Base-by-base conservation (phyloP, 2,113 vertebrate genomes). In the Osmerus eperlanus region DNA sequence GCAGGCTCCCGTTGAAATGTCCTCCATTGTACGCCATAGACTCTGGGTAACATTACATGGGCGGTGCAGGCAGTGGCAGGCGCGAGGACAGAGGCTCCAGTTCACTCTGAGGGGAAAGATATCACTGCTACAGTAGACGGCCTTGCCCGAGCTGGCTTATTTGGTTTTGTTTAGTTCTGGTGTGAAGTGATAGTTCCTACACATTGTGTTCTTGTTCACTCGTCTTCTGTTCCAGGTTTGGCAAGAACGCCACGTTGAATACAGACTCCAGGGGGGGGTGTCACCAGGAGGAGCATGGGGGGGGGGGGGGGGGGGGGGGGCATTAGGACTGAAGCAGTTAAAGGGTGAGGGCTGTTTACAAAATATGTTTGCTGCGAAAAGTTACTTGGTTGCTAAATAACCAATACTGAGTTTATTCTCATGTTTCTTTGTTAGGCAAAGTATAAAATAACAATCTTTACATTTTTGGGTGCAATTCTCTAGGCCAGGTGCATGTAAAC, bases 21-120 rank as follows among this genome's bases (percentile, higher is more conserved):
- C 59, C 19, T 11, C 71, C 64, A 25, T 72, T 61, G 68, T 77
- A 59, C 47, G 4, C 60, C 73, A 72, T 81, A 75, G 64, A 81
- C 68, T 76, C 65, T 56, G 67, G 70, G 72, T 79, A 80, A 72
- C 71, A 19, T 85, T 83, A 81, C 80, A 78, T 23, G 32, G 59
- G 71, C 25, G 18, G 28, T 47, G 64, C 64, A 65, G 64, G 29
- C 18, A 78, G 75, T 51, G 67, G 72, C 79, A 77, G 78, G 83
- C 92, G 93, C 93, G 93, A 91, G 84, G 92, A 92, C 88, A 93
- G 91, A 94, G 90, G 92, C 90, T 90, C 90, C 89, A 84, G 93
- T 91, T 96, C 94, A 94, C 90, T 75, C 83, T 76, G 80, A 89
- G 87, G 86, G 87, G 84, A 90, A 88, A 84, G 78, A 86, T 88